phyloP scores from a whole-genome alignment of 2,888 invertebrate genomes.

The Meandrusa payeni region DNA sequence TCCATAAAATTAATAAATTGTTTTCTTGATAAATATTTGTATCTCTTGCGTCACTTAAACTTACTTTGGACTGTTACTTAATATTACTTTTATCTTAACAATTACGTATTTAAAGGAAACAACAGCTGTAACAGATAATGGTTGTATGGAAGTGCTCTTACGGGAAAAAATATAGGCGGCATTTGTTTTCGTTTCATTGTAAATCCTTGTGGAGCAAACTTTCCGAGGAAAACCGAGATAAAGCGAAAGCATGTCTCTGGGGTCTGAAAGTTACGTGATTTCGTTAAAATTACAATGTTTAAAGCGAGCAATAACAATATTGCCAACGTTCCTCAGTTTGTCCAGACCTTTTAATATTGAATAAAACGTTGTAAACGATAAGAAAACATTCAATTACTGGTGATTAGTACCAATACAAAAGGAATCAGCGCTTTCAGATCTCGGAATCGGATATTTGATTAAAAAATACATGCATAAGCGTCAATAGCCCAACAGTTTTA shows the following conservation, averaged over 20 bases:
- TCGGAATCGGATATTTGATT: no score
- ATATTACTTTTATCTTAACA: background rate
- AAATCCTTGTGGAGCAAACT: conserved; percentile 10
- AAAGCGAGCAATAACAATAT: conserved; percentile 3
- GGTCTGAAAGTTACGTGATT: conserved; percentile 9
- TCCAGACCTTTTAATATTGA: no score
- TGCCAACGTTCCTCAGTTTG: no score
- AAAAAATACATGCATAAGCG: no score
- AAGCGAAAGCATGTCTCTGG: conserved; percentile 8
- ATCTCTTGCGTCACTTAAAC: no score
- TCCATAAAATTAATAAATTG: no score
- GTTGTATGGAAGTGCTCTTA: conserved; percentile 2
- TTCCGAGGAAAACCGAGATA: conserved; percentile 11
- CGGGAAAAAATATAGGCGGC: conserved; percentile 7
- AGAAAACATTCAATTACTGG: no score
- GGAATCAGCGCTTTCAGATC: no score
- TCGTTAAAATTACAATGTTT: conserved; percentile 14
- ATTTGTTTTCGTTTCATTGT: conserved; percentile 15
- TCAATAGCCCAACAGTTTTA: no score
- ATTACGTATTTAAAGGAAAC: background rate
- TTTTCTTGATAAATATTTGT: no score
- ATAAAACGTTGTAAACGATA: no score
- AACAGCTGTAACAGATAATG: conserved; percentile 1
- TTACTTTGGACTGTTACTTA: background rate
- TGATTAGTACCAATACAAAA: no score